phyloP scores from a whole-genome alignment of 2,113 vertebrate genomes.

The Erythrocercus mccallii region DNA sequence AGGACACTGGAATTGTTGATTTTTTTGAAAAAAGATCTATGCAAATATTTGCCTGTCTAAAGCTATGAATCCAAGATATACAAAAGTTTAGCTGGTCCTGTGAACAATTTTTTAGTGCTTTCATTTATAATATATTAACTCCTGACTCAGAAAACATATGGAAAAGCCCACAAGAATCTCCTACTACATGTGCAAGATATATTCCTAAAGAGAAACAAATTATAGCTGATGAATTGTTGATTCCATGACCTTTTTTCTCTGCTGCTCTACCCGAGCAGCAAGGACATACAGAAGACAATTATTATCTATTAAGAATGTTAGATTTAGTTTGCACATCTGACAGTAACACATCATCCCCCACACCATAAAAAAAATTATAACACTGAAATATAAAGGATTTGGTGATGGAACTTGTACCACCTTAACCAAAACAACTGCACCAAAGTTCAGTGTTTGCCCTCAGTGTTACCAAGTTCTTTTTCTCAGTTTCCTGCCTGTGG shows the following conservation, averaged over 20 bases:
- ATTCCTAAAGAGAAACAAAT: background rate
- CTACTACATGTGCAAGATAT: background rate
- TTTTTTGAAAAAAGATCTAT: conserved; percentile 11
- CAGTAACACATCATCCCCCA: background rate
- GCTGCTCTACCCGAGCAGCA: background rate
- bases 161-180: background rate
- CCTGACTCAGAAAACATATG: background rate
- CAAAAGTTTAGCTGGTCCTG: conserved; percentile 20
- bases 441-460: background rate
- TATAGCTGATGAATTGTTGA: background rate
- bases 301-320: background rate
- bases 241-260: background rate
- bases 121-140: background rate
- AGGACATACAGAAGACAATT: background rate
- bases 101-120: background rate
- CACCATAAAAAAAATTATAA: background rate
- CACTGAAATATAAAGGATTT: background rate
- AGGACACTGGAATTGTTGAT: conserved; percentile 48
- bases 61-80: conserved; percentile 4
- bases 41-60: conserved; percentile 43
- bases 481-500: background rate
- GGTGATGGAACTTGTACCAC: background rate
- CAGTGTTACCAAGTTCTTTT: background rate
- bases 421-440: background rate
- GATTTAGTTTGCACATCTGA: background rate